Evolutionary conservation across 2,797 vertebrate genomes (phyloP).

Genomic region (Anas georgica): DNA sequence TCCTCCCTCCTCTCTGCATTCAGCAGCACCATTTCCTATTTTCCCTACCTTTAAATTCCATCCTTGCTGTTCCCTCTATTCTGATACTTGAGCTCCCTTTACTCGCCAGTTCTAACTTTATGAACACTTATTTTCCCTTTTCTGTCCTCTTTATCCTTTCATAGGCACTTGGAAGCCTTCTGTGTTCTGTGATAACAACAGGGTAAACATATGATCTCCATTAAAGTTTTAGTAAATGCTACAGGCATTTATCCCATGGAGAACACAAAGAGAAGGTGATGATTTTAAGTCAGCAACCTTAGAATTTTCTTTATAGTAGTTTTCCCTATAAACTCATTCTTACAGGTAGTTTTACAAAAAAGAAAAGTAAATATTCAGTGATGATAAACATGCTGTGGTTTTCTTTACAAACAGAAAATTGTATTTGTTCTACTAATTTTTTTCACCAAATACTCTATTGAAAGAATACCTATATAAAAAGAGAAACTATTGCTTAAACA

Average conservation of each 20-base stretch:
- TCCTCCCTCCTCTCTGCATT: not conserved
- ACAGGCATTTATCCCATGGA: not conserved
- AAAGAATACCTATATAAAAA: not conserved
- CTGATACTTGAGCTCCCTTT: not conserved
- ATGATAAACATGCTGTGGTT: no score
- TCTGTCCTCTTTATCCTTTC: not conserved
- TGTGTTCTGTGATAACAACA: not conserved
- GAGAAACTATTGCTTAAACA: not conserved
- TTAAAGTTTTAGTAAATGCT: not conserved
- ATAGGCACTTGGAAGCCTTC: not conserved
- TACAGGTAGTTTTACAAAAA: not conserved
- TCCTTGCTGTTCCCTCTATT: not conserved
- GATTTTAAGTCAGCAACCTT: not conserved
- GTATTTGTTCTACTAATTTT: not conserved
- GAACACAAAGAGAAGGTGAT: not conserved
- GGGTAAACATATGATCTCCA: not conserved
- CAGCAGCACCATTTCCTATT: not conserved
- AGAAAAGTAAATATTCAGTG: no score
- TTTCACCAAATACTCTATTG: not conserved
- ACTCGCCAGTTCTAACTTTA: not conserved
- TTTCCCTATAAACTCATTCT: not conserved
- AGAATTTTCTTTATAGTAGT: not conserved
- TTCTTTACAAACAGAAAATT: not conserved
- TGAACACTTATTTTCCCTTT: not conserved
- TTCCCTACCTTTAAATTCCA: not conserved